Evolutionary conservation across 2,888 invertebrate species (phyloP), one percentile per base, ranked within the genome.

Genomic region (Meghimatium bilineatum): DNA sequence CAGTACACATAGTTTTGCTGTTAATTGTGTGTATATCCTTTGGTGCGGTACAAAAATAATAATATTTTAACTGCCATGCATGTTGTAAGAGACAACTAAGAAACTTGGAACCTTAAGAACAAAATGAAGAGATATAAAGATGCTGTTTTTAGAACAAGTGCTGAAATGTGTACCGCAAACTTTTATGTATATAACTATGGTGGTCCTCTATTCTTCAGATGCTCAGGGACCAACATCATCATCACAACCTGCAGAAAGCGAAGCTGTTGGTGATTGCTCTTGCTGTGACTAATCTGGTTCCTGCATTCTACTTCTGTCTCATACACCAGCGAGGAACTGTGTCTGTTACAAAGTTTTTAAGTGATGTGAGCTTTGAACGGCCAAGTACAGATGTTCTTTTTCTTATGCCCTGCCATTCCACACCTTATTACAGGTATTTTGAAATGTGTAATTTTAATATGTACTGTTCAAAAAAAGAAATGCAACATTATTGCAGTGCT

Each of bases 351-450:
- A 95, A 95, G 20, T 94, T 95, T 85, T 93, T 98, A 14, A 94
- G 96, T 14, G 94, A 90, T 74, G 71, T 69, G 8, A 79, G 76
- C 72, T 26, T 74, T 26, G 78, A 95, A 87, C 34, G 88, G 88
- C 87, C 76, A 83, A 38, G 87, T 87, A 77, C 85, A 10, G 95
- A 95, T 71, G 94, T 97, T 66, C 93, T 97, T 66, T 97, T 97
- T 94, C 94, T 98, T 38, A 98, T 97, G 96, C 98, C 98, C 0
- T 99, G 99, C 91, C 98, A 99, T 94, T 97, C 97, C 10, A 97
- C 97, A 0, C 98, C 98, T 0, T 95, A 96, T 23, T 97, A 97
- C 93, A 96, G 96, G 97, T 96, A 93, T 56, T 56, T 3, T 56
- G 6, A 56, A 14, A 6, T 56, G 8, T 56, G 8, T 56, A 56